Evolutionary conservation across 2,113 vertebrate species (phyloP).

Genomic region (Zootoca vivipara): DNA sequence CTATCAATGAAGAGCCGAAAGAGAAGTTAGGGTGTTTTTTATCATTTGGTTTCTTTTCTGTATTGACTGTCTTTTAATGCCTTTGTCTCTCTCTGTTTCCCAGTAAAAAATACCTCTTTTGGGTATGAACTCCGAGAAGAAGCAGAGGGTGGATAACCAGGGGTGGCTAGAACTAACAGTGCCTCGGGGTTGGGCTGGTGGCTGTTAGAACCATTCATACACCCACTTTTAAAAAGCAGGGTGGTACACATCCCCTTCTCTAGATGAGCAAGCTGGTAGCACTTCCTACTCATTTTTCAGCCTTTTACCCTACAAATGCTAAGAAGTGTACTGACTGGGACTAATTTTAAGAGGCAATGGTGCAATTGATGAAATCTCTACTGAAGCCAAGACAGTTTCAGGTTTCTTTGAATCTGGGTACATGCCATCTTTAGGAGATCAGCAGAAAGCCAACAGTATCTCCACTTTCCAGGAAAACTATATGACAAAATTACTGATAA

Average conservation of each 20-base stretch:
- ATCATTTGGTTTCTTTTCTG: neutral
- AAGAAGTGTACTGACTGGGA: neutral
- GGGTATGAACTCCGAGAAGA: neutral
- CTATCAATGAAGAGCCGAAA: too few species aligned
- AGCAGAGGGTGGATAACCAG: too few species aligned
- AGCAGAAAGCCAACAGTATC: neutral
- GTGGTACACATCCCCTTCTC: neutral
- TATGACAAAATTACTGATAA: constrained; percentile 15
- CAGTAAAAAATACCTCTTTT: neutral
- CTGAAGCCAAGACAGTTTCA: neutral
- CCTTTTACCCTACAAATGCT: neutral
- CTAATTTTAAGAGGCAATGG: neutral
- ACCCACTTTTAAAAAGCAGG: neutral
- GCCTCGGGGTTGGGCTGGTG: neutral
- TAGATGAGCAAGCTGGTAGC: neutral
- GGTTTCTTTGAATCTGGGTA: neutral
- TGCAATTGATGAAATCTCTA: neutral
- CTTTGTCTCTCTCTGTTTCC: neutral
- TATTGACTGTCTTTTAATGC: neutral
- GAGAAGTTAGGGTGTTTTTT: too few species aligned
- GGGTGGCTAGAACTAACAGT: neutral
- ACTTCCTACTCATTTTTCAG: neutral
- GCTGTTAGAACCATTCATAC: too few species aligned
- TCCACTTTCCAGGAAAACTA: neutral
- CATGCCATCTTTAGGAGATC: constrained; percentile 1